Conservation (phyloP, 2,113 vertebrate genomes). For the Solea solea region DNA sequence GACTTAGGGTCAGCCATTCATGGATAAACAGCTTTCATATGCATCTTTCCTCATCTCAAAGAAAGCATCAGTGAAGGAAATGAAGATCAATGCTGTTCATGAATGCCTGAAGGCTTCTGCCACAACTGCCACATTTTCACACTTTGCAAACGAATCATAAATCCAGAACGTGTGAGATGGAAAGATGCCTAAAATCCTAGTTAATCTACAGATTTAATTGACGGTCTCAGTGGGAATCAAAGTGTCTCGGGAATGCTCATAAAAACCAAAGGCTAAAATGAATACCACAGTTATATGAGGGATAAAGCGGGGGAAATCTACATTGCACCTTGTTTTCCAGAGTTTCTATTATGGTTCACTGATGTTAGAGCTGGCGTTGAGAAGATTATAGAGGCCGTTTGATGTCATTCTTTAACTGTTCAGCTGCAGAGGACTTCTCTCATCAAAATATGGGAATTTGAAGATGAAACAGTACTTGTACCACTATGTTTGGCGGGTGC, state of each 20-base stretch:
- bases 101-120: conserved; percentile 34
- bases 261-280: conserved; percentile 2
- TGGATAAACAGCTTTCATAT: conserved; percentile 64
- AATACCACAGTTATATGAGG: neutral
- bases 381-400: neutral
- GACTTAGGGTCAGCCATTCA: conserved; percentile 58
- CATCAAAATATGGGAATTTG: neutral
- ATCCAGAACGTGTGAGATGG: conserved; percentile 4
- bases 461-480: neutral
- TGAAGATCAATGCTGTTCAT: conserved; percentile 42
- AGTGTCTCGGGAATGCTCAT: neutral
- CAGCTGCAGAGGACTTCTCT: neutral
- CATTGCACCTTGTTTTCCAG: neutral
- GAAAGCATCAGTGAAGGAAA: conserved; percentile 56
- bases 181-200: conserved; percentile 7
- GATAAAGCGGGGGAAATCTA: neutral
- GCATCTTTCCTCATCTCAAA: conserved; percentile 62
- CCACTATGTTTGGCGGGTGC: neutral
- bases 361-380: neutral
- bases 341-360: conserved; percentile 5
- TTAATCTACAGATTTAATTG: conserved; percentile 17
- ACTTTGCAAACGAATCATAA: conserved; percentile 8
- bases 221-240: neutral
- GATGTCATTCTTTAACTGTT: neutral
- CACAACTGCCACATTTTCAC: conserved; percentile 28